These are phyloP conservation scores for Echiichthys vipera DNA, from an alignment of 2,797 vertebrate genomes.

Conservation along the genomic window DNA sequence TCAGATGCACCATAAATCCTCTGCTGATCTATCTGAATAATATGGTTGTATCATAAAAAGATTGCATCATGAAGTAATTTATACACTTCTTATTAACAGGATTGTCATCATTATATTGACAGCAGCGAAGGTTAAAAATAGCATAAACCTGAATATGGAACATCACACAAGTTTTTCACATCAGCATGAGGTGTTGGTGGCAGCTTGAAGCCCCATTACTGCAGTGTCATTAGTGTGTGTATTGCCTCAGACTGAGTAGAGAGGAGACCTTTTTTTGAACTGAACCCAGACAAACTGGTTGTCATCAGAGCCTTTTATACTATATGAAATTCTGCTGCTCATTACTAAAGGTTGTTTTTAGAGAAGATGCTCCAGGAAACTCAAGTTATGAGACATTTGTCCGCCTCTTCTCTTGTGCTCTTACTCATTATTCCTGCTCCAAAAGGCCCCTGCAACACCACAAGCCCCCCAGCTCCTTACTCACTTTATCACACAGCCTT, in stretches of 20 bases:
- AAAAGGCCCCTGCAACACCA: conserved; percentile 4
- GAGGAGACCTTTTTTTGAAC: not conserved
- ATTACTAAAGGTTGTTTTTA: conserved; percentile 17
- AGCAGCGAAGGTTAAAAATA: not conserved
- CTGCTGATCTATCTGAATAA: not conserved
- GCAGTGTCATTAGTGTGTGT: not conserved
- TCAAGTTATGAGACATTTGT: conserved; percentile 42
- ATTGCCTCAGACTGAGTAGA: not conserved
- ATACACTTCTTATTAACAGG: not conserved
- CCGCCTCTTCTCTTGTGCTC: conserved; percentile 35
- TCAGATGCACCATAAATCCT: not conserved
- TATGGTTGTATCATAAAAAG: not conserved
- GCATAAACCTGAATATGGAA: not conserved
- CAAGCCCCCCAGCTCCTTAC: conserved; percentile 25
- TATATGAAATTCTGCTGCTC: conserved; percentile 5
- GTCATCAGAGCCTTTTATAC: not conserved
- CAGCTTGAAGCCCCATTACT: not conserved
- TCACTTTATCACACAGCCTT: conserved; percentile 31
- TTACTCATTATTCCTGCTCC: conserved; percentile 37
- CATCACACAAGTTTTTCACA: not conserved
- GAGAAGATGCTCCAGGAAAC: conserved; percentile 37
- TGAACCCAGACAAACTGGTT: conserved; percentile 2
- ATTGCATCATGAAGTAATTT: not conserved
- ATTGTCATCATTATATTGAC: not conserved
- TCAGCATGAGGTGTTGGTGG: not conserved